Conservation (phyloP, 2,113 vertebrate genomes). For the Myotis davidii region DNA sequence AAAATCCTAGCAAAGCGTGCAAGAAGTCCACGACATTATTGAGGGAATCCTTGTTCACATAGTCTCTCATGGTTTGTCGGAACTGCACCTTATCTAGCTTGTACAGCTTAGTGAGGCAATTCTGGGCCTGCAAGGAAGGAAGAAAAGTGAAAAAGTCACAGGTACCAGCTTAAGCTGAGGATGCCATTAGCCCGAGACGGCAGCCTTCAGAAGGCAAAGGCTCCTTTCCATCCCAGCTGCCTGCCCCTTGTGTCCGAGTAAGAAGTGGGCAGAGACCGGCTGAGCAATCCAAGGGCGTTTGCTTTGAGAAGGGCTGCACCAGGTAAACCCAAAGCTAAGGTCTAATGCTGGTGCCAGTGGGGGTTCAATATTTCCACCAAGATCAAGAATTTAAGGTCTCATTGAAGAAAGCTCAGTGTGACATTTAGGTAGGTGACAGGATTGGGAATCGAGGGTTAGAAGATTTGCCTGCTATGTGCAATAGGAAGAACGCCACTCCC, state of each 20-base stretch:
- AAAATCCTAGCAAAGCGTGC: conserved; percentile 98
- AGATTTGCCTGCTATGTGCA: not conserved
- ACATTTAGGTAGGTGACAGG: not conserved
- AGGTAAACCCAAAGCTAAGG: not conserved
- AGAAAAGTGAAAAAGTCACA: conserved; percentile 78
- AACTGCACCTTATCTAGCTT: conserved; percentile 98
- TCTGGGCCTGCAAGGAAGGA: conserved; percentile 92
- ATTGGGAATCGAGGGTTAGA: not conserved
- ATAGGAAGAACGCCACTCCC: too few relatives aligned
- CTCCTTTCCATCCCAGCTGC: not conserved
- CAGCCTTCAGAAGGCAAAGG: conserved; percentile 6
- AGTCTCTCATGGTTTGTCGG: conserved; percentile 97
- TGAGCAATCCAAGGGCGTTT: not conserved
- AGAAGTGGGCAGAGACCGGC: not conserved
- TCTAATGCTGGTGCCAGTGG: not conserved
- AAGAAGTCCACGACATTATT: conserved; percentile 99
- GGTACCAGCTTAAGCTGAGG: not conserved
- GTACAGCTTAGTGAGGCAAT: conserved; percentile 96
- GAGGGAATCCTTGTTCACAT: conserved; percentile 98
- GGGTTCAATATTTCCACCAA: conserved; percentile 51
- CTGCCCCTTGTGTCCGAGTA: not conserved
- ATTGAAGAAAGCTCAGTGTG: not conserved
- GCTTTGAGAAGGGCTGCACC: not conserved
- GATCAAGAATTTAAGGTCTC: conserved; percentile 55
- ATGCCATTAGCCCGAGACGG: not conserved